Evolutionary conservation across 1,140 invertebrate species (phyloP).

Genomic region (Euwallacea fornicatus): DNA sequence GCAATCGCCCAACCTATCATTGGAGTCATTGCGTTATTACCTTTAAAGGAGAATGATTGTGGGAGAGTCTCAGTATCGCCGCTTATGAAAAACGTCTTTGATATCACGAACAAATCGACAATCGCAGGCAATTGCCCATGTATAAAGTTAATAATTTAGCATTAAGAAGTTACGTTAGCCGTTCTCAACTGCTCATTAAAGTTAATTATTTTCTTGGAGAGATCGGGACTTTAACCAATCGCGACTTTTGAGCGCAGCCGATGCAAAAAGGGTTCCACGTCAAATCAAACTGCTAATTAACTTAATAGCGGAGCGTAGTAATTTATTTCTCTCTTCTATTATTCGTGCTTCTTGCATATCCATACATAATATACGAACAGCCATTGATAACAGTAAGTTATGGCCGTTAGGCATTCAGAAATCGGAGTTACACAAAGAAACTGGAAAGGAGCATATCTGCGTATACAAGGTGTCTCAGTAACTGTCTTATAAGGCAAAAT

Average conservation of each 20-base stretch:
- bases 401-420: slow-evolving; percentile 18
- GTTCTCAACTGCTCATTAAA: slow-evolving; percentile 31
- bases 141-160: slow-evolving; percentile 31
- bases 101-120: slow-evolving; percentile 25
- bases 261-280: slow-evolving; percentile 21
- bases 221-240: slow-evolving; percentile 21
- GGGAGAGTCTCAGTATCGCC: not conserved
- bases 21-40: too few relatives aligned
- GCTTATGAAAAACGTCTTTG: slow-evolving; percentile 17
- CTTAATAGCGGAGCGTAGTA: slow-evolving; percentile 22
- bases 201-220: slow-evolving; percentile 25
- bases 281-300: slow-evolving; percentile 32
- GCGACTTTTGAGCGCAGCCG: not conserved
- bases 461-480: too few relatives aligned
- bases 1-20: too few relatives aligned
- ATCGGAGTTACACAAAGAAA: too few relatives aligned
- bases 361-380: slow-evolving; percentile 11
- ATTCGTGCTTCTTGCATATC: not conserved
- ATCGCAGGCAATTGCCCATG: slow-evolving; percentile 26
- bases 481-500: too few relatives aligned
- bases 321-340: slow-evolving; percentile 24
- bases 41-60: not conserved
- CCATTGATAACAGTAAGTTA: slow-evolving; percentile 32
- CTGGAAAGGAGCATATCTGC: too few relatives aligned
- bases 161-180: slow-evolving; percentile 21